Percentiles rank a stretch among this genome's conserved stretches.
Conservation (phyloP, 2,113 vertebrate genomes). For the Nycticorax nycticorax region DNA sequence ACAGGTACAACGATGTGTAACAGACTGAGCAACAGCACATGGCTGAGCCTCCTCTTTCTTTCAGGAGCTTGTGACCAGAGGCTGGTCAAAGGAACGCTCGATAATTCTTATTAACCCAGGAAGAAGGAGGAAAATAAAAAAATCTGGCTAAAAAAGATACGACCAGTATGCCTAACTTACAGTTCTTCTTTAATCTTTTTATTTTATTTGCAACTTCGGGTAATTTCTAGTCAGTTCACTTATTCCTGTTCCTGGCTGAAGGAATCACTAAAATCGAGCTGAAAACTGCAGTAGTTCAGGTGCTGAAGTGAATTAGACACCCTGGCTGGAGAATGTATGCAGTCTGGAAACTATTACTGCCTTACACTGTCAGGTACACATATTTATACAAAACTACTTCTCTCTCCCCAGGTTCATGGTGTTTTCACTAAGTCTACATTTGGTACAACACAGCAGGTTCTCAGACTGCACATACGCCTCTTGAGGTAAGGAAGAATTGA, state of each 20-base stretch:
- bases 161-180: neutral
- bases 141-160: neutral
- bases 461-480: neutral
- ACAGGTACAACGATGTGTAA: neutral
- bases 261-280: neutral
- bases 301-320: neutral
- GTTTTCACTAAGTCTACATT: neutral
- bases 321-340: neutral
- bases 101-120: neutral
- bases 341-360: neutral
- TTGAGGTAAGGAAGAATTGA: neutral
- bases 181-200: neutral
- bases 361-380: neutral
- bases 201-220: neutral
- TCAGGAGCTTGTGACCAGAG: neutral
- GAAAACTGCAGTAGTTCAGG: neutral
- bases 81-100: neutral
- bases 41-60: neutral
- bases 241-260: neutral
- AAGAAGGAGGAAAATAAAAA: neutral
- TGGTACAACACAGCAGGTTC: neutral
- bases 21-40: neutral
- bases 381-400: neutral
- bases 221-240: neutral
- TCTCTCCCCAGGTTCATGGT: neutral